A percentile compares a stretch with the other conserved stretches of the same genome.
Evolutionary conservation across 2,113 vertebrate species (phyloP).

Genomic region (Osmerus mordax): DNA sequence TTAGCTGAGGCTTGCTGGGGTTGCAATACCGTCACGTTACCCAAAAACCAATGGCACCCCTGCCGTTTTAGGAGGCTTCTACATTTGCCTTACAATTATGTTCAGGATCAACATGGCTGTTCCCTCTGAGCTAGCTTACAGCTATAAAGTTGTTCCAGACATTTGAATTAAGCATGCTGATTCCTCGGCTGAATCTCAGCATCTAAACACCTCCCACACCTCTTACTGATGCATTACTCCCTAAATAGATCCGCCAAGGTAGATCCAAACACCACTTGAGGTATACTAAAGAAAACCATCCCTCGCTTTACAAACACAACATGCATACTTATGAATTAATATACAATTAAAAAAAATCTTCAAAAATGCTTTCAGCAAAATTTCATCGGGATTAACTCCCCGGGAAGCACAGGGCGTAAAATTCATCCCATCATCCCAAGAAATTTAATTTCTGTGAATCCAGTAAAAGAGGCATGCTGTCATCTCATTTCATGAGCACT

Average conservation of each 20-base stretch:
- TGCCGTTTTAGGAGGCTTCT: conserved; percentile 23
- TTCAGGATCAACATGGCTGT: conserved; percentile 15
- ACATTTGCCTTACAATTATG: conserved; percentile 25
- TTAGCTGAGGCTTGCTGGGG: background rate
- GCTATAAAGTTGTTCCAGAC: background rate
- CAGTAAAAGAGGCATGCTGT: conserved; percentile 54
- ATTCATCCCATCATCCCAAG: conserved; percentile 45
- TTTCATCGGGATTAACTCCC: conserved; percentile 45
- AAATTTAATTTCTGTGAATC: conserved; percentile 48
- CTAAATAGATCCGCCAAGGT: background rate
- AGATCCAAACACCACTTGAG: conserved; percentile 13
- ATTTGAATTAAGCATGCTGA: conserved; percentile 20
- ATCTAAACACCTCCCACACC: conserved; percentile 18
- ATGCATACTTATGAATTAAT: conserved; percentile 17
- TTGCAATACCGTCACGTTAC: conserved; percentile 4
- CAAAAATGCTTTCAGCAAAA: conserved; percentile 23
- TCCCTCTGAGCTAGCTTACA: conserved; percentile 13
- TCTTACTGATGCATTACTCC: conserved; percentile 2
- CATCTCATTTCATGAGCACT: conserved; percentile 58
- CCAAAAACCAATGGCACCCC: conserved; percentile 18
- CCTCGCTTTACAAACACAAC: background rate
- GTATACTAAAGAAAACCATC: conserved; percentile 12
- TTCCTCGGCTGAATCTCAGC: conserved; percentile 4
- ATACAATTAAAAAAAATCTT: conserved; percentile 14
- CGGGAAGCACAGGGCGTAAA: conserved; percentile 28